Percentiles rank a stretch among this genome's conserved stretches.
Evolutionary conservation across 2,113 vertebrate genomes (phyloP).

Genomic region (Osmerus mordax): DNA sequence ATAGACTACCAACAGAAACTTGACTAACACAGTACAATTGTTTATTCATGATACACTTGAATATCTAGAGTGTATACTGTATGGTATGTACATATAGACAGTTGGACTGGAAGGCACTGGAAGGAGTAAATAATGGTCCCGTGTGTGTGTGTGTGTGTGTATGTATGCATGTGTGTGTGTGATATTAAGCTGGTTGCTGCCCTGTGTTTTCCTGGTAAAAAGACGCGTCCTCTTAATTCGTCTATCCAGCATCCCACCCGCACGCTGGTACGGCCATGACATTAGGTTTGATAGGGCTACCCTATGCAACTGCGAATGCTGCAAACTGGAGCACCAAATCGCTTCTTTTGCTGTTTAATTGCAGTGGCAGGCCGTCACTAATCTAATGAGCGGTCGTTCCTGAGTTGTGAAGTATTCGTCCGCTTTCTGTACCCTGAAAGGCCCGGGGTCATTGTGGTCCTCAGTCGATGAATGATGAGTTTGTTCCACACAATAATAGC

Average conservation of each 20-base stretch:
- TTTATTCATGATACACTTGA: too few species aligned
- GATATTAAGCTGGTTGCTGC: background rate
- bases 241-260: conserved; percentile 17
- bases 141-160: background rate
- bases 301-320: conserved; percentile 62
- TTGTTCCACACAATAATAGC: conserved; percentile 79
- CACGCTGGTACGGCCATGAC: conserved; percentile 33
- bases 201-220: too few species aligned
- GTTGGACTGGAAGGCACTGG: background rate
- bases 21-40: too few species aligned
- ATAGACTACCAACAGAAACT: too few species aligned
- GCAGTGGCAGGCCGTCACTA: conserved; percentile 75
- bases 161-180: background rate
- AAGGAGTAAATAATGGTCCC: background rate
- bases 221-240: conserved; percentile 1
- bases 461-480: conserved; percentile 79
- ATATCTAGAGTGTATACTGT: too few species aligned
- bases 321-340: conserved; percentile 66
- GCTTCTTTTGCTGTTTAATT: conserved; percentile 66
- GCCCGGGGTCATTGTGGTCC: conserved; percentile 67
- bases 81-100: too few species aligned
- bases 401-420: conserved; percentile 60
- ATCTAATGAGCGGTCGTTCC: conserved; percentile 73
- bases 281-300: conserved; percentile 51
- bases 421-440: conserved; percentile 59